These are phyloP conservation scores for Nephrotoma flavescens DNA, from an alignment of 2,888 invertebrate species.

Conservation along the genomic window DNA sequence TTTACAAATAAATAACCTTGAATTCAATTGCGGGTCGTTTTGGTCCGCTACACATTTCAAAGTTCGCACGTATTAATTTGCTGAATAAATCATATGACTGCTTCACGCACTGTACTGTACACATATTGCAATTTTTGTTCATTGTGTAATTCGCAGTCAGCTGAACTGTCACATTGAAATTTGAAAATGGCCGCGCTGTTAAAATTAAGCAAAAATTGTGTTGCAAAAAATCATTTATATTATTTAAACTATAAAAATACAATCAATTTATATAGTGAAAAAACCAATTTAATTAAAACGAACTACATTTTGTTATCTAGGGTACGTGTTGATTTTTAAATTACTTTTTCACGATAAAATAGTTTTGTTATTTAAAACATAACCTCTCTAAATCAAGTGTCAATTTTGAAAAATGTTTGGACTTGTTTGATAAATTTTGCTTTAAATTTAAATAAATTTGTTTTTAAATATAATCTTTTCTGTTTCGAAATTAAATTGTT, in stretches of 20 bases:
- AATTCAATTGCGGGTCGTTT: no score
- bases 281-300: not conserved
- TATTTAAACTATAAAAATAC: not conserved
- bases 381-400: not conserved
- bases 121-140: not conserved
- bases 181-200: not conserved
- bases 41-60: no score
- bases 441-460: not conserved
- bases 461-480: not conserved
- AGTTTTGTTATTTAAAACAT: not conserved
- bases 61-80: no score
- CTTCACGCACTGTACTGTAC: not conserved
- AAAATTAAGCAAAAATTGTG: not conserved
- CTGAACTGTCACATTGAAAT: not conserved
- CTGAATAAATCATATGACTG: not conserved
- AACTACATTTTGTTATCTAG: not conserved
- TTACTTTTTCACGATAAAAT: not conserved
- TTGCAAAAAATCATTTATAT: not conserved
- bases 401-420: not conserved
- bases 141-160: not conserved
- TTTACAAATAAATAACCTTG: no score
- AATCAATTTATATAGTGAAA: not conserved
- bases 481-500: not conserved
- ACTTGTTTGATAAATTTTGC: not conserved
- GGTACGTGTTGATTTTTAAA: not conserved